A percentile compares a stretch with the other conserved stretches of the same genome.
Evolutionary conservation across 2,797 vertebrate genomes (phyloP).

Genomic region (Bradypodion ventrale): DNA sequence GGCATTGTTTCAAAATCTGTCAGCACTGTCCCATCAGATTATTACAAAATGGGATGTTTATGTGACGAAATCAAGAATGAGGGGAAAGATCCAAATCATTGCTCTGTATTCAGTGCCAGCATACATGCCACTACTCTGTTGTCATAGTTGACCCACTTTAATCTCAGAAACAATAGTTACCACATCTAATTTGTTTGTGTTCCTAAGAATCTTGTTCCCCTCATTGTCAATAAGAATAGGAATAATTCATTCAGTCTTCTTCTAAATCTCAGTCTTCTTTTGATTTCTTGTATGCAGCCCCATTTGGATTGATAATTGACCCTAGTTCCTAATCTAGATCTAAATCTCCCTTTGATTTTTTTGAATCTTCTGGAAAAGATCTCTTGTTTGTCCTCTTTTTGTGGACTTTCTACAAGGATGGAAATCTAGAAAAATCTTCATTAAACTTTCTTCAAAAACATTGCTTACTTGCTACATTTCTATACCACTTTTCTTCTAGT

Average conservation of each 20-base stretch:
- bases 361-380: no score
- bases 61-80: constrained; percentile 15
- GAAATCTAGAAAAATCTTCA: background rate
- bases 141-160: constrained; percentile 10
- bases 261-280: no score
- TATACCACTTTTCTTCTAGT: no score
- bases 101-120: background rate
- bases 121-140: background rate
- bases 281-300: no score
- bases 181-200: background rate
- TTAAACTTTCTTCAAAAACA: background rate
- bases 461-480: background rate
- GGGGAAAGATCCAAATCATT: constrained; percentile 28
- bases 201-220: background rate
- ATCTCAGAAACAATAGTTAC: constrained; percentile 8
- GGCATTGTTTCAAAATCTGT: constrained; percentile 55
- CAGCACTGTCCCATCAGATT: constrained; percentile 58
- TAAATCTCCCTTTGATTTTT: no score
- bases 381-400: no score
- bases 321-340: no score
- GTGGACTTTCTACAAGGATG: background rate
- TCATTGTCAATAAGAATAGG: background rate
- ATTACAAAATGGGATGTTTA: constrained; percentile 27
- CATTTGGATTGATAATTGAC: no score
- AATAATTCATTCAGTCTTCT: no score